Conservation (phyloP, 2,797 vertebrate genomes). For the Argentina silus region DNA sequence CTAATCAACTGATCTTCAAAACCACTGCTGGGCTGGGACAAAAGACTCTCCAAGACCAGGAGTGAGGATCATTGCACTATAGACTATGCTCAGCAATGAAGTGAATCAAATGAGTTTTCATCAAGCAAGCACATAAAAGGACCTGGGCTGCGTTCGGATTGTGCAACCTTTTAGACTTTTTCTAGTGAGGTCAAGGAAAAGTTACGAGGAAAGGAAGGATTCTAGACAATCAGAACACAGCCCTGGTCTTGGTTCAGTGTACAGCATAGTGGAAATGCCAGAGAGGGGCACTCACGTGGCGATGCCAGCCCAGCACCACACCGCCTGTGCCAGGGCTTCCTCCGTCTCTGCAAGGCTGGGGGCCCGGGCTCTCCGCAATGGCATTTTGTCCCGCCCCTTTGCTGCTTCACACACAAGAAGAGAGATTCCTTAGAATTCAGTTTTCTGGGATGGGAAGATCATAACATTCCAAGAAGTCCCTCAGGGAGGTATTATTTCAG, state of each 20-base stretch:
- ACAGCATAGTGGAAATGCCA: no score
- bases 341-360: constrained; percentile 84
- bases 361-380: constrained; percentile 42
- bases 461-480: constrained; percentile 1
- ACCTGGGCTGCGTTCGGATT: neutral
- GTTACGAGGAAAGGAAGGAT: neutral
- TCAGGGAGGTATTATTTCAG: neutral
- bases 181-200: neutral
- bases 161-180: no score
- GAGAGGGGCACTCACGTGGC: constrained; percentile 75
- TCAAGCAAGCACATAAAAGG: neutral
- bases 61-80: no score
- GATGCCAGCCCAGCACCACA: constrained; percentile 90
- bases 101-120: neutral
- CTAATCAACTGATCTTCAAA: no score
- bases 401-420: constrained; percentile 52
- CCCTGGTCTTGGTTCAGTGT: no score
- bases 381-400: constrained; percentile 53
- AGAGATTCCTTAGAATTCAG: constrained; percentile 10
- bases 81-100: neutral
- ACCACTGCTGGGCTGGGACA: no score
- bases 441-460: neutral
- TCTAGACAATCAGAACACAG: no score
- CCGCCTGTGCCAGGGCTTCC: constrained; percentile 84
- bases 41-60: no score